Percentiles rank a stretch among this genome's conserved stretches.
Conservation (phyloP, 2,113 vertebrate species). For the Emydocephalus ijimae region DNA sequence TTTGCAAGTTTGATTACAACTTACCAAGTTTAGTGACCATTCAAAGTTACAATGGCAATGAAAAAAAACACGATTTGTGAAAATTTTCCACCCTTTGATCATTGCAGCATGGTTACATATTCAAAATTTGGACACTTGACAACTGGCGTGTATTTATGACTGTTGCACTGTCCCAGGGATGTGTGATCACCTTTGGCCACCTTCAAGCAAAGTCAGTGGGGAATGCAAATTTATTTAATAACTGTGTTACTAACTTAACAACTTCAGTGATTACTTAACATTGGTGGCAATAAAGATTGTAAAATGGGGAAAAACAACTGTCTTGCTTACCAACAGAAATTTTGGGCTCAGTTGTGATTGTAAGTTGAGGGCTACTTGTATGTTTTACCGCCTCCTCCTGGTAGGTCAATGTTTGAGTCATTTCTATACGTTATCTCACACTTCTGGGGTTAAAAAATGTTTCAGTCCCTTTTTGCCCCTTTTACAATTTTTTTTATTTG, state of each 20-base stretch:
- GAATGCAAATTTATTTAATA: neutral
- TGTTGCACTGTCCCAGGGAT: neutral
- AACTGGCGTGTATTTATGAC: neutral
- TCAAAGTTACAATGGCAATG: neutral
- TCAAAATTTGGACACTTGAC: neutral
- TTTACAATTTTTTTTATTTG: neutral
- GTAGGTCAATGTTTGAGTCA: neutral
- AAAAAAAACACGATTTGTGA: neutral
- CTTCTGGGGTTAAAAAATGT: neutral
- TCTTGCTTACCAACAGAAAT: neutral
- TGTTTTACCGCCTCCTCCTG: neutral
- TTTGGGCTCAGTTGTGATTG: neutral
- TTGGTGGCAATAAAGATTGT: neutral
- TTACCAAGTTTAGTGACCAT: neutral
- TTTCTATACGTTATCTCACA: neutral
- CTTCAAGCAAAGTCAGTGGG: neutral
- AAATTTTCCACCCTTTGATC: neutral
- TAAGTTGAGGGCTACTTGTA: neutral
- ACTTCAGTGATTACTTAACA: neutral
- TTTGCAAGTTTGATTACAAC: neutral
- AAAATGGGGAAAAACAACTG: neutral
- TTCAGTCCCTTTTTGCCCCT: neutral
- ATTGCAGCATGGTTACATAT: neutral
- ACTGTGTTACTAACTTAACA: neutral
- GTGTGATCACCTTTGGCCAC: neutral